These are phyloP conservation scores for Dendrocincla tyrannina DNA, from an alignment of 2,797 vertebrate species.

Conservation along the genomic window DNA sequence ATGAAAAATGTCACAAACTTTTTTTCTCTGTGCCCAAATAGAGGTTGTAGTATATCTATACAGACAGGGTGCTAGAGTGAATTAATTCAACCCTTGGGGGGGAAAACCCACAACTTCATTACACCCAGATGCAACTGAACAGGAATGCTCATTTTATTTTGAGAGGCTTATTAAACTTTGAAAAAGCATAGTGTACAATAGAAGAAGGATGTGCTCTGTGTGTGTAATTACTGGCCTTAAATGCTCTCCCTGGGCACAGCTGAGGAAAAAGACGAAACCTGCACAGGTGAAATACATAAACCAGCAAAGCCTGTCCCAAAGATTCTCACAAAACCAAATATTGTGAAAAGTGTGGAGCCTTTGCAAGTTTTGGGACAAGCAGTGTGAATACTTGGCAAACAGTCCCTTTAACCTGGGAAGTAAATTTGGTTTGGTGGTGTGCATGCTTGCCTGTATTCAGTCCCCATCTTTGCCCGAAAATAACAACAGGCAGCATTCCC, in stretches of 20 bases:
- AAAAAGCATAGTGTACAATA: neutral
- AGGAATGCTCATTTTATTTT: neutral
- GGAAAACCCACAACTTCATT: neutral
- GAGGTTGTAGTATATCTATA: neutral
- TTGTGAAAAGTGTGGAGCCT: neutral
- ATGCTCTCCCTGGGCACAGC: slow-evolving; percentile 41
- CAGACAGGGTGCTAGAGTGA: neutral
- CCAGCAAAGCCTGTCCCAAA: neutral
- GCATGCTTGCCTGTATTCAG: neutral
- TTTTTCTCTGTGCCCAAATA: neutral
- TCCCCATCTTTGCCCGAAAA: neutral
- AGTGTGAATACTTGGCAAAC: neutral
- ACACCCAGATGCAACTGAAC: neutral
- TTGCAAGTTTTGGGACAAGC: neutral
- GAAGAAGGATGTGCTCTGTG: slow-evolving; percentile 39
- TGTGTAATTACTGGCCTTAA: slow-evolving; percentile 64
- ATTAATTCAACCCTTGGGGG: neutral
- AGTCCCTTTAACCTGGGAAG: neutral
- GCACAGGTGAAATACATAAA: neutral
- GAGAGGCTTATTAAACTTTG: slow-evolving; percentile 40
- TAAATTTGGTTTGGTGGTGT: neutral
- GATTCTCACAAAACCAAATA: neutral
- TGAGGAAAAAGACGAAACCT: slow-evolving; percentile 11
- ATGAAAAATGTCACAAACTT: neutral
- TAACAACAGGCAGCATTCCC: neutral